Evolutionary conservation across 2,113 vertebrate species (phyloP), one percentile per base, ranked within the genome.

Genomic region (Neolamprologus cancellatus): DNA sequence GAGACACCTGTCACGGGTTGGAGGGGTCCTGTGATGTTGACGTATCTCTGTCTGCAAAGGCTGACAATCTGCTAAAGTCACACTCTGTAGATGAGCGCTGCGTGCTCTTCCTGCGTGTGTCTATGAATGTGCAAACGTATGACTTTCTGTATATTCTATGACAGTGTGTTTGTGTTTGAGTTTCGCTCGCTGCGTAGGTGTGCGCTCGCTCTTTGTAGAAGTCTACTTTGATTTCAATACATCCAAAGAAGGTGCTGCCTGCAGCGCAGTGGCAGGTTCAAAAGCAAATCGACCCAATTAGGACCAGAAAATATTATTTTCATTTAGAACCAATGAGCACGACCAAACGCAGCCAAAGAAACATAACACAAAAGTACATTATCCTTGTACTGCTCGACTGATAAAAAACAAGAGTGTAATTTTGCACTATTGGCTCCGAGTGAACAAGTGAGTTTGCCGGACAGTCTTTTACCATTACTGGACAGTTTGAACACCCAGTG

Each of bases 231-330:
- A 93, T 92, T 92, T 90, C 55, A 87, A 82, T 79, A 83, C 61
- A 91, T 79, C 57, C 87, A 87, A 92, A 85, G 89, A 92, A 92
- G 89, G 76, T 88, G 55, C 71, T 15, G 89, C 92, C 88, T 91
- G 88, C 84, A 89, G 87, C 88, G 55, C 39, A 86, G 87, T 83
- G 50, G 87, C 52, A 74, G 69, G 89, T 92, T 94, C 89, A 93
- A 93, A 95, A 84, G 78, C 85, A 88, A 89, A 85, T 88, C 32
- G 71, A 87, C 91, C 92, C 86, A 94, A 95, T 95, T 94, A 94
- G 74, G 79, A 90, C 69, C 36, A 39, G 86, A 83, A 89, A 91
- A 88, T 81, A 5, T 32, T 32, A 81, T 92, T 88, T 83, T 84
- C 76, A 90, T 78, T 86, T 34, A 82, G 20, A 88, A 61, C 41